Base-by-base conservation (phyloP, 2,797 vertebrate genomes). In the Ispidina lecontei region DNA sequence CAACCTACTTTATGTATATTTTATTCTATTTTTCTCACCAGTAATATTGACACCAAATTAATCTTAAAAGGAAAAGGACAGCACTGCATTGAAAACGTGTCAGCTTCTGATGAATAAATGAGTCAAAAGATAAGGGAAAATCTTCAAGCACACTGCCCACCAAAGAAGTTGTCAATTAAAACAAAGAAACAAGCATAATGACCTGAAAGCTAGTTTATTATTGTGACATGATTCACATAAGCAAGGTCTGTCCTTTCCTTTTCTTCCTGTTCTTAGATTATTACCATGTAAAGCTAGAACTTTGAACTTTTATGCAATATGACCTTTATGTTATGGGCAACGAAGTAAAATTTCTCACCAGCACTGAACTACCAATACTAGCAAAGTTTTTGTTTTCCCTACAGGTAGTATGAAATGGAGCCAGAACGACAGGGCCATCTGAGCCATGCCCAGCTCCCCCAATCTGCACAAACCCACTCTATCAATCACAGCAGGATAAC, bases 401-500 rank as follows among this genome's bases (percentile, higher is more conserved):
- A 98, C 97, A 98, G 98, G 97, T 98, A 98, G 97, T 13, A 94
- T 17, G 95, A 96, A 96, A 95, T 46, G 91, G 94, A 97, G 90
- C 95, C 97, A 97, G 94, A 94, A 95, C 65, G 91, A 87, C 97
- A 95, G 95, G 97, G 95, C 97, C 97, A 97, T 97, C 96, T 93
- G 97, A 97, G 97, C 96, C 68, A 6, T 95, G 96, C 95, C 96
- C 93, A 54, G 96, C 96, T 97, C 95, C 96, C 97, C 97, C 87
- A 85, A 96, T 95, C 97, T 92, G 96, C 95, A 97, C 95, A 95
- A 96, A 92, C 97, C 97, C 94, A 97, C 97, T 97, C 98, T 98
- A 98, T 98, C 98, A 98, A 98, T 98, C 98, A 98, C 90, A 37
- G 94, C 94, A 73, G 98, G 97, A 97, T 98, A 98, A 98, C 96